Evolutionary conservation across 2,888 invertebrate species (phyloP).

Genomic region (Melanargia galathea): DNA sequence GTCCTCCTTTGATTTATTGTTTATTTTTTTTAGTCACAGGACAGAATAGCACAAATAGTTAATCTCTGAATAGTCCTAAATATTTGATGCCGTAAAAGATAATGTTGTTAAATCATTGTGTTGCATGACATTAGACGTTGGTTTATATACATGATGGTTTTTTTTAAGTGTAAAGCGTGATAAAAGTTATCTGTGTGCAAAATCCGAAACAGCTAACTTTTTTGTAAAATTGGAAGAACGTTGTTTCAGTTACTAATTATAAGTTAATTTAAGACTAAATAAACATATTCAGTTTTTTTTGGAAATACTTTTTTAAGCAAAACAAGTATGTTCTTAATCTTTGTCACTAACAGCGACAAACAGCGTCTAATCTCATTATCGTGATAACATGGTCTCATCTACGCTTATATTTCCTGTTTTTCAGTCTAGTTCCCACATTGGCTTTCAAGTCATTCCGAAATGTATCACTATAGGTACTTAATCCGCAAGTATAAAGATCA

Average conservation of each 20-base stretch:
- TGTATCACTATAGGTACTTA: not conserved
- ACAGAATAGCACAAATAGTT: not conserved
- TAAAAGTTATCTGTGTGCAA: no score
- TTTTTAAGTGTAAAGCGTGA: no score
- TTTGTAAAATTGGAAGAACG: not conserved
- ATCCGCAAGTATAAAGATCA: constrained; percentile 6
- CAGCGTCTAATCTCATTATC: no score
- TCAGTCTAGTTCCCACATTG: not conserved
- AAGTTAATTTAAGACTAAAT: not conserved
- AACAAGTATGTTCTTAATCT: no score
- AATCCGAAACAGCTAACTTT: no score
- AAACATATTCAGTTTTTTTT: not conserved
- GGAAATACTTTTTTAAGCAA: not conserved
- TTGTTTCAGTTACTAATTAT: not conserved
- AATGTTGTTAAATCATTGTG: not conserved
- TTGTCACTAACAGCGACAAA: no score
- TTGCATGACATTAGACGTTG: no score
- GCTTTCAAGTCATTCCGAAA: not conserved
- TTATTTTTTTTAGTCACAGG: not conserved
- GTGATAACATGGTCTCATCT: constrained; percentile 3
- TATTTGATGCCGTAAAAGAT: not conserved
- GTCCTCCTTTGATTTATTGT: not conserved
- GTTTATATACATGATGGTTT: no score
- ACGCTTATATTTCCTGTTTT: constrained; percentile 1
- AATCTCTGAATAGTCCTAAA: not conserved